Base-by-base conservation (phyloP, 1,140 invertebrate genomes). In the Coptotermes formosanus region DNA sequence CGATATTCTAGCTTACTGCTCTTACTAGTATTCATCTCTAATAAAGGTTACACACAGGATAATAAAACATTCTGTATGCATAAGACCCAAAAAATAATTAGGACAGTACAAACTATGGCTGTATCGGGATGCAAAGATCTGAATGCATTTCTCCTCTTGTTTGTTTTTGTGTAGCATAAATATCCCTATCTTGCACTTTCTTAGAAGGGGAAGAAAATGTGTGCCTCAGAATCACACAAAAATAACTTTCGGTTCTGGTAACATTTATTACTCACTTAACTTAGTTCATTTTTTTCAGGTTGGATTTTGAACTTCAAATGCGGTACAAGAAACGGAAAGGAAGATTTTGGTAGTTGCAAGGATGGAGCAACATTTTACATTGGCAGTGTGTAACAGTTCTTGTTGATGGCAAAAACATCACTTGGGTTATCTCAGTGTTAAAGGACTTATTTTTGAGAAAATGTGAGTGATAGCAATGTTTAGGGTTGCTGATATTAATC, bases 231-330 rank as follows among this genome's bases (percentile, higher is more conserved):
- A 48, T 64, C 12, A 64, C 59, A 64, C 19, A 64, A 12, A 59
- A 8, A 64, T 64, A 23, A 64, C 59, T 64, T 64, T 64, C 1
- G 19, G 59, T 64, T 64, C 7, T 48, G 45, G 9, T 48, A 48
- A 48, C 9, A 48, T 7, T 64, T 64, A 64, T 64, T 64, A 64
- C 6, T 75, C 7, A 75, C 25, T 30, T 75, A 75, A 75, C n/a
- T 30, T 16, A 11, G n/a, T 75, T 75, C 64, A n/a, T 75, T 75
- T 30, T 75, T 75, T 75, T 75, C 64, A 75, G 64, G 14, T 75
- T 75, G n/a, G 64, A 75, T n/a, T 75, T 75, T 75, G 64, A 75
- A 75, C 64, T 75, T 75, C 64, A 75, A 25, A 75, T 75, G n/a
- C 64, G 64, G 11, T 30, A 75, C 25, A 75, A 75, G 64, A 75